Conservation (phyloP, 2,888 invertebrate genomes). For the Lymantria monacha region DNA sequence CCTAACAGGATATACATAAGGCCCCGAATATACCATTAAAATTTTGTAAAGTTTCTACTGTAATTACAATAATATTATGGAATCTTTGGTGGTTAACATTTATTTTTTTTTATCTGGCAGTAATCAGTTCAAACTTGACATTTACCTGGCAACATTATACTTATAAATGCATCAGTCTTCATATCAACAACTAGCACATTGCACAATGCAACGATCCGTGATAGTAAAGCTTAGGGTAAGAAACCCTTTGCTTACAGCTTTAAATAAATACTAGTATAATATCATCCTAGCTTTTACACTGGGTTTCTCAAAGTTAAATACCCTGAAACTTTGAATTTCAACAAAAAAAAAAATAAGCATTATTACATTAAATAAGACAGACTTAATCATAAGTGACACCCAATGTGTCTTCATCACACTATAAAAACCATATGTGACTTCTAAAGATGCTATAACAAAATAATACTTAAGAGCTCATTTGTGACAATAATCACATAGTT, state of each 20-base stretch:
- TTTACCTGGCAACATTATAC: conserved; percentile 13
- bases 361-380: conserved; percentile 30
- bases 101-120: not conserved
- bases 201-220: conserved; percentile 7
- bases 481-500: conserved; percentile 20
- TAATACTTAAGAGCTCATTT: conserved; percentile 36
- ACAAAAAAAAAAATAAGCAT: conserved; percentile 28
- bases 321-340: conserved; percentile 13
- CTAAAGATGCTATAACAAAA: conserved; percentile 25
- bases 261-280: conserved; percentile 22
- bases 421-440: conserved; percentile 31
- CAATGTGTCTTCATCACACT: conserved; percentile 26
- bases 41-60: not conserved
- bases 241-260: not conserved
- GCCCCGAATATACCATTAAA: not conserved
- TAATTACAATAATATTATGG: not conserved
- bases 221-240: not conserved
- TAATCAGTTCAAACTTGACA: not conserved
- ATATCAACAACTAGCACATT: conserved; percentile 35
- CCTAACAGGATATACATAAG: not conserved
- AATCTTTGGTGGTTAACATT: not conserved
- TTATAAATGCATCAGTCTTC: conserved; percentile 71
- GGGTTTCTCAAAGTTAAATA: conserved; percentile 15
- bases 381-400: conserved; percentile 19
- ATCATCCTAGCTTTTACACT: conserved; percentile 38